Percentiles rank a stretch among this genome's conserved stretches.
phyloP scores from a whole-genome alignment of 2,797 vertebrate genomes.

The Calcarius lapponicus region DNA sequence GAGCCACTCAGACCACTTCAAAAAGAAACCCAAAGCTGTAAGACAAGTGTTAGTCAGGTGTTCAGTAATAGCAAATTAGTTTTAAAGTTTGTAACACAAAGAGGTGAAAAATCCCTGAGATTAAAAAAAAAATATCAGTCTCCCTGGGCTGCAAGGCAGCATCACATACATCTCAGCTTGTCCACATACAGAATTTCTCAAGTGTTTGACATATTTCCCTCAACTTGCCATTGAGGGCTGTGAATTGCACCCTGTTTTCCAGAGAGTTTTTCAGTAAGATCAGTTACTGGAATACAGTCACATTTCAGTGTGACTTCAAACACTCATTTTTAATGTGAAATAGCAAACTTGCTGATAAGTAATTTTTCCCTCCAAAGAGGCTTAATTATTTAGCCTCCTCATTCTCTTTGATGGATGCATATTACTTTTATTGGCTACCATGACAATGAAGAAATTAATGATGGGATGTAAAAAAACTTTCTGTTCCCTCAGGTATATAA shows the following conservation, averaged over 20 bases:
- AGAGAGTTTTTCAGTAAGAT: neutral
- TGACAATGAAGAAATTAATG: constrained; percentile 15
- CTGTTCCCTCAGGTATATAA: neutral
- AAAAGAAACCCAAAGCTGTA: neutral
- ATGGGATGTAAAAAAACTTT: neutral
- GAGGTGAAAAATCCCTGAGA: neutral
- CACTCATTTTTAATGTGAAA: neutral
- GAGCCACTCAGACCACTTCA: neutral
- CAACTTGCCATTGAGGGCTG: neutral
- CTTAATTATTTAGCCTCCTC: constrained; percentile 21
- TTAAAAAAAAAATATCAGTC: neutral
- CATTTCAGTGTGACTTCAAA: neutral
- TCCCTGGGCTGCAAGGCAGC: accelerated
- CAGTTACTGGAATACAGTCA: neutral
- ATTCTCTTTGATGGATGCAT: constrained; percentile 3
- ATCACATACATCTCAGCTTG: neutral
- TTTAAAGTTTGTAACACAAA: neutral
- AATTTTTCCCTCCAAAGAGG: constrained; percentile 14
- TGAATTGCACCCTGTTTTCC: neutral
- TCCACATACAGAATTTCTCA: neutral
- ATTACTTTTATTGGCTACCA: neutral
- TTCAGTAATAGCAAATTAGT: neutral
- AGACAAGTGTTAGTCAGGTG: neutral
- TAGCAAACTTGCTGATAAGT: constrained; percentile 17
- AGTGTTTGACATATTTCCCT: neutral